phyloP scores from a whole-genome alignment of 2,797 vertebrate species.

The Mus spretus region DNA sequence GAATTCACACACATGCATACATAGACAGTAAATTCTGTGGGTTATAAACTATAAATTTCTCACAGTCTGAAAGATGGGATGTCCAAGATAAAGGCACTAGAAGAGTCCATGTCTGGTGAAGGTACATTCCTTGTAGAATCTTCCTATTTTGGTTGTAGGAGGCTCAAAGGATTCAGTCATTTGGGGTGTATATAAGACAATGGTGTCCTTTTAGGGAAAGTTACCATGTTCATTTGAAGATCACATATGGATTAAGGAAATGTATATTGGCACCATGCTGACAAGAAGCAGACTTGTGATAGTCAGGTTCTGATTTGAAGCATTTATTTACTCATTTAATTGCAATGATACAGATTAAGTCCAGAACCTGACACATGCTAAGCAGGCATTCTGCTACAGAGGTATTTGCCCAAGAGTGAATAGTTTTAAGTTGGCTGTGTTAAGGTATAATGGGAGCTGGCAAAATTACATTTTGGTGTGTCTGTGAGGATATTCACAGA shows the following conservation, averaged over 20 bases:
- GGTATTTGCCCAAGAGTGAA: background rate
- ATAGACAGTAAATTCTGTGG: background rate
- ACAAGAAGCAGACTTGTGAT: background rate
- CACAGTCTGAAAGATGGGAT: background rate
- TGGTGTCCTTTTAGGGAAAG: background rate
- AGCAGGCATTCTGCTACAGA: background rate
- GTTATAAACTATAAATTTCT: constrained; percentile 18
- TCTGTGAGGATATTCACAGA: background rate
- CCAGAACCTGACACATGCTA: background rate
- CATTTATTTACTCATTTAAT: background rate
- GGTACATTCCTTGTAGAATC: background rate
- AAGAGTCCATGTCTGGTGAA: background rate
- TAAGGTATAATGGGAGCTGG: background rate
- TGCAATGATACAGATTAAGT: background rate
- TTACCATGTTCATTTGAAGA: constrained; percentile 17
- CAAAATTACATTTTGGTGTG: background rate
- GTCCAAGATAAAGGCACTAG: background rate
- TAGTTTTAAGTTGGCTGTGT: background rate
- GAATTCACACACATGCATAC: background rate
- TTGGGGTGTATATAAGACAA: background rate
- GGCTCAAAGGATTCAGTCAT: background rate
- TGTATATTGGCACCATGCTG: background rate
- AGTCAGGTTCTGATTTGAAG: background rate
- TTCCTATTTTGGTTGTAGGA: background rate
- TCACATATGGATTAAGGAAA: background rate